phyloP scores from a whole-genome alignment of 2,797 vertebrate genomes.

The Hyperoplus lanceolatus region DNA sequence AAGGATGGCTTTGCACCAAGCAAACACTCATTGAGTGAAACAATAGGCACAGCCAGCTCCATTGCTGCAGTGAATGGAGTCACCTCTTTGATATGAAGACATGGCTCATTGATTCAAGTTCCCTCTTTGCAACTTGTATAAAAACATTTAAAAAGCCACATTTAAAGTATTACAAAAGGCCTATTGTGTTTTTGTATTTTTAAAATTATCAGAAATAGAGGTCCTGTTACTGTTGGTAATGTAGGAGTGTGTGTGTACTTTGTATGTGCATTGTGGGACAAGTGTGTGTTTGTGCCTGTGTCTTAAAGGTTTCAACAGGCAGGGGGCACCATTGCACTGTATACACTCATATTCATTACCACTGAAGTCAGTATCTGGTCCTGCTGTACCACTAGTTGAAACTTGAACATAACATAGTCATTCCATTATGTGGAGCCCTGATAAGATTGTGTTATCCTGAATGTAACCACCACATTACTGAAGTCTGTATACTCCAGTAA shows the following conservation, averaged over 20 bases:
- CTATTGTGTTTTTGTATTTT: too few species aligned
- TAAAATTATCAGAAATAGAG: too few species aligned
- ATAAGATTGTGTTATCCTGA: slow-evolving; percentile 4
- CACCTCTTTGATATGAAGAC: too few species aligned
- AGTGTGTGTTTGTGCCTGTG: slow-evolving; percentile 74
- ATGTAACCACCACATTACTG: slow-evolving; percentile 5
- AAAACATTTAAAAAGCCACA: too few species aligned
- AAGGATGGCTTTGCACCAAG: too few species aligned
- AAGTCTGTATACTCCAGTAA: not conserved
- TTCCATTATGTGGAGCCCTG: not conserved
- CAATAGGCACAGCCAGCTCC: too few species aligned
- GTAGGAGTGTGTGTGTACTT: slow-evolving; percentile 84
- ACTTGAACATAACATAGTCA: not conserved
- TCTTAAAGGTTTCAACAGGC: slow-evolving; percentile 41
- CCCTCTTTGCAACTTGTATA: too few species aligned
- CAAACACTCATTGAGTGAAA: too few species aligned
- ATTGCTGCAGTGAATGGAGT: too few species aligned
- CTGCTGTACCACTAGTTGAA: slow-evolving; percentile 20
- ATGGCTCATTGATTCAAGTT: too few species aligned
- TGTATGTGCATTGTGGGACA: slow-evolving; percentile 68
- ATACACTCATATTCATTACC: not conserved
- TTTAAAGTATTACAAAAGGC: too few species aligned
- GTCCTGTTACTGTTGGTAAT: too few species aligned
- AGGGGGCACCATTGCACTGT: slow-evolving; percentile 37
- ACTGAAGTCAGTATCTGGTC: not conserved